Conservation (phyloP, 2,888 invertebrate genomes). For the Cerastis leucographa region DNA sequence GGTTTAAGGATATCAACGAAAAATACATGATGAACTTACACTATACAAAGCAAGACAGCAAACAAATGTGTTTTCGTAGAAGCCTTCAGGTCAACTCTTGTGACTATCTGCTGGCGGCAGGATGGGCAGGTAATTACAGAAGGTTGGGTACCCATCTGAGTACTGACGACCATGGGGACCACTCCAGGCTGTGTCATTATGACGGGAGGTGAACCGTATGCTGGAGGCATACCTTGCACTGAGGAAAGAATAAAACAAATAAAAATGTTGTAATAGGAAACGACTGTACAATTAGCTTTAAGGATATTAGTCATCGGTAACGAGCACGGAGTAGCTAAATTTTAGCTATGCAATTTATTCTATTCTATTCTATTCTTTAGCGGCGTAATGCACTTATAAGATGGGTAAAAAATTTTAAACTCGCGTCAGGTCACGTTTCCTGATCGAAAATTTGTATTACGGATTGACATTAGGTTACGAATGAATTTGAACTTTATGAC, state of each 20-base stretch:
- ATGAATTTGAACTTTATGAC: too few relatives aligned
- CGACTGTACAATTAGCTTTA: not conserved
- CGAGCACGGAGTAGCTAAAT: not conserved
- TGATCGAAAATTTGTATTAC: too few relatives aligned
- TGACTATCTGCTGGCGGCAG: not conserved
- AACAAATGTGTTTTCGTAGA: not conserved
- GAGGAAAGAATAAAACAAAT: not conserved
- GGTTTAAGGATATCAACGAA: not conserved
- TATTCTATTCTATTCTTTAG: too few relatives aligned
- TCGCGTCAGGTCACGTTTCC: too few relatives aligned
- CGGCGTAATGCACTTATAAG: too few relatives aligned
- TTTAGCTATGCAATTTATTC: too few relatives aligned
- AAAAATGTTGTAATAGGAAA: not conserved
- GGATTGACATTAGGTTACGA: too few relatives aligned
- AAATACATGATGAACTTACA: not conserved
- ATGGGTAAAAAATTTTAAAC: too few relatives aligned
- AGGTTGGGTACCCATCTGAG: not conserved
- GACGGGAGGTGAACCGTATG: slow-evolving; percentile 25
- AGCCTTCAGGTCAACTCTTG: slow-evolving; percentile 1
- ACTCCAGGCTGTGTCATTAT: slow-evolving; percentile 21
- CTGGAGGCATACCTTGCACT: slow-evolving; percentile 18
- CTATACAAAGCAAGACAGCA: not conserved
- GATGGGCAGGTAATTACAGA: not conserved
- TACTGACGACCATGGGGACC: not conserved
- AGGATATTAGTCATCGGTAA: not conserved